Conservation (phyloP, 2,113 vertebrate genomes). For the Thamnaconus septentrionalis region DNA sequence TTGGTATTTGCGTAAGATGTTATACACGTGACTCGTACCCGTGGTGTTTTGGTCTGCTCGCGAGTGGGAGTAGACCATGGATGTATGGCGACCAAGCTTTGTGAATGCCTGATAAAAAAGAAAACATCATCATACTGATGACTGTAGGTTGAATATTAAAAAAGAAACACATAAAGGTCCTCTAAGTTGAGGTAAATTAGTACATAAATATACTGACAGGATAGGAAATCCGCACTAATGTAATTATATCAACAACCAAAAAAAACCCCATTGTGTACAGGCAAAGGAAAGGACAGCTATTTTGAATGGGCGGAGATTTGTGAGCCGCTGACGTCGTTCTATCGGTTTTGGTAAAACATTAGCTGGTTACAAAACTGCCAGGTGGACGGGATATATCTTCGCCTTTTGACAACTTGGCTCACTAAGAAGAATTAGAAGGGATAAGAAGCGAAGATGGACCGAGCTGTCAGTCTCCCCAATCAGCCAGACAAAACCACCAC, state of each 20-base stretch:
- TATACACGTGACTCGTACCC: no score
- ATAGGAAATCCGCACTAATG: not conserved
- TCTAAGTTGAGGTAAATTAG: no score
- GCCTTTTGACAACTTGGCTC: fast-evolving
- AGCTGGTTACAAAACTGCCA: slow-evolving; percentile 30
- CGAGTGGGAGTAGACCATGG: no score
- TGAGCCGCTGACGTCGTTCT: slow-evolving; percentile 22
- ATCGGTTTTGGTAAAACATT: slow-evolving; percentile 5
- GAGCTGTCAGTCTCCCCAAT: slow-evolving; percentile 58
- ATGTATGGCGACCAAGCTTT: no score
- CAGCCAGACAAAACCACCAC: slow-evolving; percentile 56
- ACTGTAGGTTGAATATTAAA: no score
- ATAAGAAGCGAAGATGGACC: slow-evolving; percentile 61
- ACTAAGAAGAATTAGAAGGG: no score
- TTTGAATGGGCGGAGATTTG: slow-evolving; percentile 11
- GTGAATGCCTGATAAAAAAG: no score
- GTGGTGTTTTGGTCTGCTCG: no score
- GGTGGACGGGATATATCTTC: not conserved
- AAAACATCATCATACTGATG: no score
- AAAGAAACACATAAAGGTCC: no score
- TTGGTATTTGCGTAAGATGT: not conserved
- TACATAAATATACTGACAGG: no score
- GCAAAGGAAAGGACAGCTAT: slow-evolving; percentile 10
- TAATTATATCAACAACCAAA: not conserved
- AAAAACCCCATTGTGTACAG: slow-evolving; percentile 1